These are phyloP conservation scores for Vicugna pacos DNA, from an alignment of 2,113 vertebrate species.

Conservation along the genomic window DNA sequence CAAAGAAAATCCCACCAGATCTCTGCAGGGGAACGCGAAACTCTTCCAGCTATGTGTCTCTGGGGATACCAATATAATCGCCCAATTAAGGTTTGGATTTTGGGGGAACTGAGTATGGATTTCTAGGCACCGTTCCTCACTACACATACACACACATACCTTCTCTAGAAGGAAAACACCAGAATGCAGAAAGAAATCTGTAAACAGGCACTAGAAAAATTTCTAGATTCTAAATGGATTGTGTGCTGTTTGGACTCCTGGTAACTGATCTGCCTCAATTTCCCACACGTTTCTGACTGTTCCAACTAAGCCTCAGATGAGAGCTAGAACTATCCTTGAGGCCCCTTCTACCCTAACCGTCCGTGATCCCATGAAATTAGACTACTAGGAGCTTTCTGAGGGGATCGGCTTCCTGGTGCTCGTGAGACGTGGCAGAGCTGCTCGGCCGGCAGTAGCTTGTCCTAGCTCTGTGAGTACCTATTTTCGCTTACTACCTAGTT, in stretches of 20 bases:
- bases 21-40: not conserved
- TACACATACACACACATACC: not conserved
- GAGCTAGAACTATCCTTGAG: not conserved
- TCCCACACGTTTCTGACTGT: not conserved
- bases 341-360: not conserved
- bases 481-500: slow-evolving; percentile 9
- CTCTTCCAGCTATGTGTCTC: slow-evolving; percentile 9
- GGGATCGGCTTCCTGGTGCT: slow-evolving; percentile 7
- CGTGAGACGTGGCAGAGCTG: not conserved
- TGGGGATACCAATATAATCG: not conserved
- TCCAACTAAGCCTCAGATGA: not conserved
- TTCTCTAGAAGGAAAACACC: not conserved
- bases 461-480: not conserved
- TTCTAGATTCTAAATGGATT: not conserved
- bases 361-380: not conserved
- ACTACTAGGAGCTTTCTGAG: not conserved
- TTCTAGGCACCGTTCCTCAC: not conserved
- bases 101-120: not conserved
- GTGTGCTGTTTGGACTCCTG: not conserved
- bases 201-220: slow-evolving; percentile 11
- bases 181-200: not conserved
- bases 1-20: slow-evolving; percentile 26
- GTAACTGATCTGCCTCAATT: not conserved
- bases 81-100: not conserved
- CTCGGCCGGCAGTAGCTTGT: not conserved